phyloP scores from a whole-genome alignment of 2,113 vertebrate species.

The Notechis scutatus region DNA sequence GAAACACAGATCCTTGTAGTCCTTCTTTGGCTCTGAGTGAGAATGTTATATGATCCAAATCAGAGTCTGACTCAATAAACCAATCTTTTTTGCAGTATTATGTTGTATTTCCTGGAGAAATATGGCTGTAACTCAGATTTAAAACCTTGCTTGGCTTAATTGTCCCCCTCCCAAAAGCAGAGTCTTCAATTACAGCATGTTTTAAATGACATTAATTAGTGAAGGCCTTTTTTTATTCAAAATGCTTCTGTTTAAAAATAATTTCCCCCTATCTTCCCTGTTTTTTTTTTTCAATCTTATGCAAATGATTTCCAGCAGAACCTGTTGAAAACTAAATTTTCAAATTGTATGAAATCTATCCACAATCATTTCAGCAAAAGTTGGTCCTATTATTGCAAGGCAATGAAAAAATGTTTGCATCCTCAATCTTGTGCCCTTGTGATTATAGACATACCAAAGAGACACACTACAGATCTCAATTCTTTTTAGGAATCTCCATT shows the following conservation, averaged over 20 bases:
- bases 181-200: neutral
- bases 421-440: neutral
- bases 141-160: neutral
- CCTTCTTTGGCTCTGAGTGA: neutral
- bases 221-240: neutral
- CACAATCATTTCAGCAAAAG: neutral
- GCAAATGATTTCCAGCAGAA: neutral
- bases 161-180: neutral
- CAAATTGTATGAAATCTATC: neutral
- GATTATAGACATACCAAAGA: neutral
- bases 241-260: neutral
- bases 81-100: neutral
- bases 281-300: neutral
- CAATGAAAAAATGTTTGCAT: neutral
- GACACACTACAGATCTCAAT: neutral
- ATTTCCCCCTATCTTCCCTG: neutral
- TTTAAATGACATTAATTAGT: neutral
- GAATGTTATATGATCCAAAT: neutral
- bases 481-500: neutral
- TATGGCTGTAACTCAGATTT: neutral
- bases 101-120: neutral
- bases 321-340: neutral
- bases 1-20: neutral
- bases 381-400: neutral
- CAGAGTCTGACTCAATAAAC: neutral